Conservation (phyloP, 2,113 vertebrate genomes). For the Pseudorectes ferrugineus region DNA sequence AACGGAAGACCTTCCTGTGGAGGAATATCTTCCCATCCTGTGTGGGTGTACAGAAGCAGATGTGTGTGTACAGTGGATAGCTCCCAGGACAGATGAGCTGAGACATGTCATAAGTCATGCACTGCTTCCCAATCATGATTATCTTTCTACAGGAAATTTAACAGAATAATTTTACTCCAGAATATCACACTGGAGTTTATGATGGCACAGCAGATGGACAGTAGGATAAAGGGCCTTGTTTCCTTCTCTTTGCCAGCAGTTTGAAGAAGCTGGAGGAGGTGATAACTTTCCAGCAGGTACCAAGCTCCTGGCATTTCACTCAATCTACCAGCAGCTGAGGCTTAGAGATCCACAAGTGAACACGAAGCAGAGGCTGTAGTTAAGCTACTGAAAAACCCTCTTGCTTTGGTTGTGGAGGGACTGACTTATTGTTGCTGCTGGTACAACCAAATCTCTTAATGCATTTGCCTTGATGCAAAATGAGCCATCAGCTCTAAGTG, state of each 20-base stretch:
- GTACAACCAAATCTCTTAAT: neutral
- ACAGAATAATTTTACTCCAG: neutral
- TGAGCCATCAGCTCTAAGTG: neutral
- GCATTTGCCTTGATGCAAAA: neutral
- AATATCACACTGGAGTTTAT: neutral
- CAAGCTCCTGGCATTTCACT: neutral
- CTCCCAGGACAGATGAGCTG: slow-evolving; percentile 42
- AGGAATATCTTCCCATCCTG: slow-evolving; percentile 53
- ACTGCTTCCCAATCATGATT: slow-evolving; percentile 1
- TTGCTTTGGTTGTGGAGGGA: neutral
- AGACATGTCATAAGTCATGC: slow-evolving; percentile 34
- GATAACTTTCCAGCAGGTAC: neutral
- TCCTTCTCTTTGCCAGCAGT: neutral
- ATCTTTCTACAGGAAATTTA: slow-evolving; percentile 40
- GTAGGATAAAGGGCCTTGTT: neutral
- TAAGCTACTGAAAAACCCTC: neutral
- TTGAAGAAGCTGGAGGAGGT: neutral
- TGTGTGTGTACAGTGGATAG: neutral
- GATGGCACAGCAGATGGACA: neutral
- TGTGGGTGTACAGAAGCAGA: slow-evolving; percentile 60
- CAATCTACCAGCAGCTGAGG: neutral
- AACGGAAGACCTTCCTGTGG: slow-evolving; percentile 57
- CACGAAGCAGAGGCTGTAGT: neutral
- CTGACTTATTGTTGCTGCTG: neutral
- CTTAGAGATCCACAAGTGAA: neutral